phyloP scores from a whole-genome alignment of 2,113 vertebrate genomes.

The Pelodiscus sinensis region DNA sequence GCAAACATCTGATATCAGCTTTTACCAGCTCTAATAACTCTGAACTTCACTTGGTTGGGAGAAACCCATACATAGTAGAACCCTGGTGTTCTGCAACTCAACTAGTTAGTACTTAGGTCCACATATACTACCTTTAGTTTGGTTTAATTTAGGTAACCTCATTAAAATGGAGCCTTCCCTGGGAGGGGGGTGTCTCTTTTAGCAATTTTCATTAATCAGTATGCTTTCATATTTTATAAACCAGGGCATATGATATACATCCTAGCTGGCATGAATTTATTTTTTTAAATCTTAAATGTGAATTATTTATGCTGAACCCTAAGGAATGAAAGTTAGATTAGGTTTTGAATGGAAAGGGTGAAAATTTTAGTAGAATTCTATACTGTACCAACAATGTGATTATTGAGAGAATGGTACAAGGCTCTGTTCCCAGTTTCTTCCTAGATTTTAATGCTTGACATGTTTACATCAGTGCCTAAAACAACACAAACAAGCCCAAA shows the following conservation, averaged over 20 bases:
- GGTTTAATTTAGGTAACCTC: constrained; percentile 51
- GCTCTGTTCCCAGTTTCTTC: neutral
- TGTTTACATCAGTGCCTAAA: neutral
- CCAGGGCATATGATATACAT: constrained; percentile 13
- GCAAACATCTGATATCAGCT: constrained; percentile 71
- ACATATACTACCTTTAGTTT: constrained; percentile 44
- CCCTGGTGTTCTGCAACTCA: constrained; percentile 22
- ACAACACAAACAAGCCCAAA: constrained; percentile 1
- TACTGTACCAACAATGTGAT: neutral
- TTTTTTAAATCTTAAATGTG: neutral
- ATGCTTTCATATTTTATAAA: constrained; percentile 19
- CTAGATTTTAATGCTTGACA: neutral
- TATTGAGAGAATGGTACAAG: neutral
- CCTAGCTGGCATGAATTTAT: constrained; percentile 27
- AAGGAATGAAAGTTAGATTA: constrained; percentile 30
- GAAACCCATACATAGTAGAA: neutral
- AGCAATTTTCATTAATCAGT: constrained; percentile 48
- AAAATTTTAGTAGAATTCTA: neutral
- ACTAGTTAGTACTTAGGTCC: constrained; percentile 12
- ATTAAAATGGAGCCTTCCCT: constrained; percentile 59
- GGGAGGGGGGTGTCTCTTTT: constrained; percentile 42
- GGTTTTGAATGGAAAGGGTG: neutral
- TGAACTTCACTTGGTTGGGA: constrained; percentile 17
- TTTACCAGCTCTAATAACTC: constrained; percentile 65
- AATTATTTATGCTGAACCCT: neutral